A percentile compares a stretch with the other conserved stretches of the same genome.
Evolutionary conservation across 2,797 vertebrate genomes (phyloP).

Genomic region (Sardinella longiceps): DNA sequence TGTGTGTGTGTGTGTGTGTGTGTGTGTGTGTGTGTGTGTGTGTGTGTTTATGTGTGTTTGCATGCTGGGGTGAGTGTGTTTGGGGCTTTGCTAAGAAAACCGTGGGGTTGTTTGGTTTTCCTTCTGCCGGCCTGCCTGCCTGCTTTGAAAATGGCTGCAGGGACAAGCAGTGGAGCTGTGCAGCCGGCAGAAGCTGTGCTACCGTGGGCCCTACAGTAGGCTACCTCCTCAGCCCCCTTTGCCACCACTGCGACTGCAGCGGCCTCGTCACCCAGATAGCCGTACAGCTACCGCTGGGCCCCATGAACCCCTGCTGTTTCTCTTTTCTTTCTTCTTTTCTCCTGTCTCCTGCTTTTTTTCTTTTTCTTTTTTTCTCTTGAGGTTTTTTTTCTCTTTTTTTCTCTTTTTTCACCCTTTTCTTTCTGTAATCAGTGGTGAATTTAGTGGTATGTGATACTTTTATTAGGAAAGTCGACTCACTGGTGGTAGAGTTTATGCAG

Average conservation of each 20-base stretch:
- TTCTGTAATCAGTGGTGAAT: conserved; percentile 50
- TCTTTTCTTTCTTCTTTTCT: not conserved
- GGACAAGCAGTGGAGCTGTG: conserved; percentile 30
- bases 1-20: too few relatives aligned
- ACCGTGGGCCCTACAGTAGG: conserved; percentile 29
- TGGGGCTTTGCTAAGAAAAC: conserved; percentile 63
- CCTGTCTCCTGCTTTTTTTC: not conserved
- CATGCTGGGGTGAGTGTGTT: conserved; percentile 60
- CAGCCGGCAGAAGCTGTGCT: conserved; percentile 29
- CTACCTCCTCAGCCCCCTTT: conserved; percentile 40
- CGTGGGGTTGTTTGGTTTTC: conserved; percentile 71
- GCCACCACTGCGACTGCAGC: not conserved
- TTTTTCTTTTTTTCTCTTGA: not conserved
- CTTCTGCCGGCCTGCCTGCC: conserved; percentile 45
- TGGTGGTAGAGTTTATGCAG: conserved; percentile 38
- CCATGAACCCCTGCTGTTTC: conserved; percentile 50
- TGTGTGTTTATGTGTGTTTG: conserved; percentile 3
- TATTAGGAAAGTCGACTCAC: conserved; percentile 38
- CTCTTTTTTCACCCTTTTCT: too few relatives aligned
- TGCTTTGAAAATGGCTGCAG: conserved; percentile 43
- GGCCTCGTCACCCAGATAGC: conserved; percentile 28
- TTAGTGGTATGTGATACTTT: conserved; percentile 55
- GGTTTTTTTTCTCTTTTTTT: conserved; percentile 28
- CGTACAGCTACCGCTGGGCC: conserved; percentile 37
- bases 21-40: too few relatives aligned